Percentiles rank a stretch among this genome's conserved stretches.
Conservation (phyloP, 2,113 vertebrate genomes). For the Rhea pennata region DNA sequence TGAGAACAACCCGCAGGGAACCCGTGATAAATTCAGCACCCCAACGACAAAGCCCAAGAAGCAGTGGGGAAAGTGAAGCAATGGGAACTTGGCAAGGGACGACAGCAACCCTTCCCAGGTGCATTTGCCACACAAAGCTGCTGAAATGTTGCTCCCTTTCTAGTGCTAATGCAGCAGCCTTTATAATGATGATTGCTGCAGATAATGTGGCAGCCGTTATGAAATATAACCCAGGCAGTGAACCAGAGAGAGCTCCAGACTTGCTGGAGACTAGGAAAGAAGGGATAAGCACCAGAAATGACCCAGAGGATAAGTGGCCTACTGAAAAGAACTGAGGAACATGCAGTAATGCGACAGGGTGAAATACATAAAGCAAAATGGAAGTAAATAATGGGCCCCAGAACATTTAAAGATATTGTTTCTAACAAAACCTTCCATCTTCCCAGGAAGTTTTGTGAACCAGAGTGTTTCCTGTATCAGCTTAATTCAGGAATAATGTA, state of each 20-base stretch:
- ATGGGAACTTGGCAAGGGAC: background rate
- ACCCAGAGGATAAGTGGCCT: background rate
- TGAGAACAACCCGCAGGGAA: slow-evolving; percentile 6
- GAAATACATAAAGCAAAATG: background rate
- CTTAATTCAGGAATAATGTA: background rate
- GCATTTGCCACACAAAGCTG: background rate
- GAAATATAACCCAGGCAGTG: slow-evolving; percentile 26
- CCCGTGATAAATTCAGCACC: background rate
- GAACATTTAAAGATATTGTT: background rate
- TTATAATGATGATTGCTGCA: slow-evolving; percentile 25
- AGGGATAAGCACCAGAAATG: background rate
- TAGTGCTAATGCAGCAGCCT: background rate
- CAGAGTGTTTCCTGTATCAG: background rate
- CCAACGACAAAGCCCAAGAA: background rate
- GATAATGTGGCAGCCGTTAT: background rate
- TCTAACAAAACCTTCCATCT: background rate
- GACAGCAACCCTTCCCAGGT: background rate
- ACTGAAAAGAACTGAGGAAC: background rate
- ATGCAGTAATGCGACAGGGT: background rate
- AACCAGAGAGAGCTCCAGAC: slow-evolving; percentile 46
- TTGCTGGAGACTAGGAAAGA: slow-evolving; percentile 22
- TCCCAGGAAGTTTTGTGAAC: background rate
- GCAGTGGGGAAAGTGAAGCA: background rate
- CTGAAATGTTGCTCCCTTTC: background rate
- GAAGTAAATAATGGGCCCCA: background rate